Percentiles rank a stretch among this genome's conserved stretches.
phyloP scores from a whole-genome alignment of 2,888 invertebrate genomes.

The Allophyes oxyacanthae region DNA sequence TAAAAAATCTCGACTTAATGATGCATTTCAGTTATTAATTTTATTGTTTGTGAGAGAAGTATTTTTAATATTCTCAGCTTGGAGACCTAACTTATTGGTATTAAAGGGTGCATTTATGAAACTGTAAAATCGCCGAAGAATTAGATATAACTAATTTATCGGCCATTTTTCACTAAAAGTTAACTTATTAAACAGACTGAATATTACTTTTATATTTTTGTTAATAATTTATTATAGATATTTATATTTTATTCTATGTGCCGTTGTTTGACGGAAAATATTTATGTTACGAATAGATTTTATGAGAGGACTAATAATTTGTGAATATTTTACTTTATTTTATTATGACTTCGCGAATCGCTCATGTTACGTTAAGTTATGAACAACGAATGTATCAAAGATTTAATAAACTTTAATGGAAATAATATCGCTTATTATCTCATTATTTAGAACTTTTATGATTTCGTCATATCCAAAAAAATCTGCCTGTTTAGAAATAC shows the following conservation, averaged over 20 bases:
- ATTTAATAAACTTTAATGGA: conserved; percentile 63
- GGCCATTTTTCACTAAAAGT: conserved; percentile 77
- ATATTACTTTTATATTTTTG: conserved; percentile 69
- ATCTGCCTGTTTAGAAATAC: too few species aligned
- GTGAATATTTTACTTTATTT: conserved; percentile 58
- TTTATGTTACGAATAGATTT: conserved; percentile 43
- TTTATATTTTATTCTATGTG: conserved; percentile 64
- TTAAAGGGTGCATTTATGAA: conserved; percentile 59
- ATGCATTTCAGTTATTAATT: conserved; percentile 29
- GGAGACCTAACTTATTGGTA: conserved; percentile 53
- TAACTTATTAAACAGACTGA: conserved; percentile 75
- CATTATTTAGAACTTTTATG: too few species aligned
- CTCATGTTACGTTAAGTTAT: conserved; percentile 58
- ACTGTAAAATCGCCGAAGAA: conserved; percentile 81
- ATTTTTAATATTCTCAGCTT: neutral
- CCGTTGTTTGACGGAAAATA: conserved; percentile 42
- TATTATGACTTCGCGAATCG: conserved; percentile 48
- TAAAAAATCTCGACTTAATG: neutral
- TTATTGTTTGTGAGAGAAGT: conserved; percentile 27
- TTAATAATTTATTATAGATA: conserved; percentile 75
- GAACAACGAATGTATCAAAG: conserved; percentile 70
- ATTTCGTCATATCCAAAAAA: too few species aligned
- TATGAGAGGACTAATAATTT: conserved; percentile 41
- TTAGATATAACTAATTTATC: conserved; percentile 65
- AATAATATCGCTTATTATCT: neutral